Evolutionary conservation across 2,113 vertebrate genomes (phyloP).

Genomic region (Notothenia rossii): DNA sequence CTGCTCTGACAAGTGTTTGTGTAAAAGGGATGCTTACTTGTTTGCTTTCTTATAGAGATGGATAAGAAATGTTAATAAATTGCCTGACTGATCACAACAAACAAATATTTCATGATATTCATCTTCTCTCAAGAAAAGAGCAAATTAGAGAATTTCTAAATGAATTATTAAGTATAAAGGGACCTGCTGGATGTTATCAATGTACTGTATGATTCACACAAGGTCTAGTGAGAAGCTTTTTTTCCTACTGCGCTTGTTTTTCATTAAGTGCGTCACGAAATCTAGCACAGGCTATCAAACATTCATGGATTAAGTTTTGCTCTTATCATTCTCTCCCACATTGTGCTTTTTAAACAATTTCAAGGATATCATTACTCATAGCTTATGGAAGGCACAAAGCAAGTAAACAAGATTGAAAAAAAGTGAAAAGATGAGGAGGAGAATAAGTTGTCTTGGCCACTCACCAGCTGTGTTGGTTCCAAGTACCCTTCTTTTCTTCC

Average conservation of each 20-base stretch:
- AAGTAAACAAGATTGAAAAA: constrained; percentile 13
- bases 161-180: not conserved
- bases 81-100: no score
- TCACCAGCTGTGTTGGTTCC: constrained; percentile 62
- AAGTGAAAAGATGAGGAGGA: constrained; percentile 16
- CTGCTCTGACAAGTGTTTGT: not conserved
- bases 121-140: not conserved
- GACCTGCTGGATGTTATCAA: not conserved
- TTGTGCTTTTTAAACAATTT: constrained; percentile 15
- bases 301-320: constrained; percentile 15
- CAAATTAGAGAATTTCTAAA: not conserved
- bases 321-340: constrained; percentile 24
- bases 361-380: constrained; percentile 33
- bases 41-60: not conserved
- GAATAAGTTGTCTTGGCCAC: constrained; percentile 36
- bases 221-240: not conserved
- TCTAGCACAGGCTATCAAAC: constrained; percentile 8
- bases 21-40: not conserved
- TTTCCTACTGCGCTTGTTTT: not conserved
- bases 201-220: not conserved
- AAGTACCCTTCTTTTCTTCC: constrained; percentile 64
- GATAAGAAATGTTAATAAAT: not conserved
- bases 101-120: not conserved
- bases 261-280: not conserved
- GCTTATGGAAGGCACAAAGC: constrained; percentile 6